Evolutionary conservation across 2,888 invertebrate species (phyloP).

Genomic region (Apodemia hepburni): DNA sequence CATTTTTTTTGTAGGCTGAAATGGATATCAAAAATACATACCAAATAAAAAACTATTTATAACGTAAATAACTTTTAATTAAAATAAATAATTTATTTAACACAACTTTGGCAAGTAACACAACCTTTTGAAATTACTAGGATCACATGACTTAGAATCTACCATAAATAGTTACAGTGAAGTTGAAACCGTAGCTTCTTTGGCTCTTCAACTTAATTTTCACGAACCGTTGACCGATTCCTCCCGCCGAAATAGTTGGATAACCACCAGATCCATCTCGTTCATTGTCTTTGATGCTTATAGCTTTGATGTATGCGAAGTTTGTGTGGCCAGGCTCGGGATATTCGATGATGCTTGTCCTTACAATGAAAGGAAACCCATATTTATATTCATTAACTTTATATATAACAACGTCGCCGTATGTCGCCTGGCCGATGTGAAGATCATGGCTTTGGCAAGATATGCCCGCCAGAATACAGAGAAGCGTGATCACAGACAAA

Average conservation of each 20-base stretch:
- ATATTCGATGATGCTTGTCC: conserved; percentile 54
- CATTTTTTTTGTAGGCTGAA: too few relatives aligned
- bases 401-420: conserved; percentile 58
- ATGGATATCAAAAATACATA: too few relatives aligned
- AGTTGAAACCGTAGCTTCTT: conserved; percentile 58
- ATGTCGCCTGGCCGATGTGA: conserved; percentile 49
- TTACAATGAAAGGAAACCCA: conserved; percentile 57
- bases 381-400: conserved; percentile 59
- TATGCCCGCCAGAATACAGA: conserved; percentile 46
- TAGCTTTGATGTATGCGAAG: conserved; percentile 57
- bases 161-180: conserved; percentile 66
- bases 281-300: conserved; percentile 57
- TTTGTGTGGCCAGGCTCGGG: conserved; percentile 56
- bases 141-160: conserved; percentile 45
- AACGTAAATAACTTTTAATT: conserved; percentile 25
- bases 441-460: conserved; percentile 61
- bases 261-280: conserved; percentile 60
- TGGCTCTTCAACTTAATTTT: conserved; percentile 69
- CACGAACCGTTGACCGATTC: conserved; percentile 62
- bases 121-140: conserved; percentile 33
- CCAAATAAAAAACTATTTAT: not conserved
- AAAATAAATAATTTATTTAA: conserved; percentile 24
- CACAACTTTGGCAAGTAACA: conserved; percentile 23
- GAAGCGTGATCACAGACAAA: conserved; percentile 40
- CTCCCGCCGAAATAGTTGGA: conserved; percentile 57